A percentile compares a stretch with the other conserved stretches of the same genome.
phyloP scores from a whole-genome alignment of 2,113 vertebrate genomes.

The Anhinga anhinga region DNA sequence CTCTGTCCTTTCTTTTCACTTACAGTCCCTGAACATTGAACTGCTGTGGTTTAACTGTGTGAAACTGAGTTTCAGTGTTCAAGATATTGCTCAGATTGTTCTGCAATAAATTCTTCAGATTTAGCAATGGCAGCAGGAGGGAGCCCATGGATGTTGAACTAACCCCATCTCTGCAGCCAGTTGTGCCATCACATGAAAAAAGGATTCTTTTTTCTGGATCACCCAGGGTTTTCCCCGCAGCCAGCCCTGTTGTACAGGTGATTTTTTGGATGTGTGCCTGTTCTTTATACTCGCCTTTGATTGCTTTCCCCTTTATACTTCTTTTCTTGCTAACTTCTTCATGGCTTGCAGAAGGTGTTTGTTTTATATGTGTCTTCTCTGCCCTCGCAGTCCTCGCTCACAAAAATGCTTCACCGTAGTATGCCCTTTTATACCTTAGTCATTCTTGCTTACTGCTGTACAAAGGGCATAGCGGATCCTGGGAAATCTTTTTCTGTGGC shows the following conservation, averaged over 20 bases:
- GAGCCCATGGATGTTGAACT: not conserved
- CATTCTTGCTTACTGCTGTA: not conserved
- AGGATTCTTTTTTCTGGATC: not conserved
- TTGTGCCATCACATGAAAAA: not conserved
- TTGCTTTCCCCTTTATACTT: not conserved
- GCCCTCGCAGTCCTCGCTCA: not conserved
- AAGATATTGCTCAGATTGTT: not conserved
- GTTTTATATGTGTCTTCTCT: not conserved
- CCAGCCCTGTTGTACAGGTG: not conserved
- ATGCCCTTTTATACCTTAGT: not conserved
- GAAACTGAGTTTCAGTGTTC: not conserved
- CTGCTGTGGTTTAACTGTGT: not conserved
- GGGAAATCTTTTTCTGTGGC: not conserved
- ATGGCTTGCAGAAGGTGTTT: not conserved
- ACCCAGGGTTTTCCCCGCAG: not conserved
- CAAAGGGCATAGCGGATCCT: conserved; percentile 28
- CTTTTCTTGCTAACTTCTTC: not conserved
- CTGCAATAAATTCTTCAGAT: not conserved
- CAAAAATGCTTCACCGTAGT: not conserved
- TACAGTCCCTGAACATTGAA: not conserved
- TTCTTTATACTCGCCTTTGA: not conserved
- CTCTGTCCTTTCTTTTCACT: not conserved
- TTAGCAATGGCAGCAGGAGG: not conserved
- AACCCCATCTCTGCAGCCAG: not conserved
- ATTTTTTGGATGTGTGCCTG: not conserved